These are phyloP conservation scores for Brachycybe producta DNA, from an alignment of 2,888 invertebrate species.

Conservation along the genomic window DNA sequence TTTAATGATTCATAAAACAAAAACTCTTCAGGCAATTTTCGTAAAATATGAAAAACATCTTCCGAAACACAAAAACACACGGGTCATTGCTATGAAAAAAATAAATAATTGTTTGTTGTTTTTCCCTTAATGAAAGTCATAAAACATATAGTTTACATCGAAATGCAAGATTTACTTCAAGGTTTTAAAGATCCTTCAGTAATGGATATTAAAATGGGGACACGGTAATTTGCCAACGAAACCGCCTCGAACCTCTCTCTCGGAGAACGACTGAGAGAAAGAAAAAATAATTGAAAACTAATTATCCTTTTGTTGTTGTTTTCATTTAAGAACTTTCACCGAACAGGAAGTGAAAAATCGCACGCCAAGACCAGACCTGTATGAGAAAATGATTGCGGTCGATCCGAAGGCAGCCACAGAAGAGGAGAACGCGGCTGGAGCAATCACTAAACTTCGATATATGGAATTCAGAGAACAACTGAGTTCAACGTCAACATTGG, in stretches of 20 bases:
- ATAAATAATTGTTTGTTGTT: no score
- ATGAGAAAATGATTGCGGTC: slow-evolving; percentile 88
- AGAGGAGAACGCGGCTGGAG: slow-evolving; percentile 63
- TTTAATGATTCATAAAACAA: no score
- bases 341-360: slow-evolving; percentile 88
- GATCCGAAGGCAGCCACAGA: slow-evolving; percentile 73
- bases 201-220: slow-evolving; percentile 96
- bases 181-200: slow-evolving; percentile 85
- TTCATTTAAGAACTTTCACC: slow-evolving; percentile 56
- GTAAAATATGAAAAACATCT: no score
- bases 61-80: no score
- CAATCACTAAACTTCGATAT: slow-evolving; percentile 89
- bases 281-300: no score
- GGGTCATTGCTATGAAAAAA: no score
- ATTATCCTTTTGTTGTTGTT: neutral
- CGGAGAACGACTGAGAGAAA: no score
- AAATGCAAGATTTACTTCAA: slow-evolving; percentile 83
- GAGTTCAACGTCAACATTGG: slow-evolving; percentile 81
- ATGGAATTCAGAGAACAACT: slow-evolving; percentile 91
- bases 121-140: no score
- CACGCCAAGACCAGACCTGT: slow-evolving; percentile 69
- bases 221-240: slow-evolving; percentile 45
- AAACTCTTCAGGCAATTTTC: no score
- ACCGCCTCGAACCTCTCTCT: no score
- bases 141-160: slow-evolving; percentile 70